These are phyloP conservation scores for Psephotus haematonotus DNA, from an alignment of 2,113 vertebrate species.

Conservation along the genomic window DNA sequence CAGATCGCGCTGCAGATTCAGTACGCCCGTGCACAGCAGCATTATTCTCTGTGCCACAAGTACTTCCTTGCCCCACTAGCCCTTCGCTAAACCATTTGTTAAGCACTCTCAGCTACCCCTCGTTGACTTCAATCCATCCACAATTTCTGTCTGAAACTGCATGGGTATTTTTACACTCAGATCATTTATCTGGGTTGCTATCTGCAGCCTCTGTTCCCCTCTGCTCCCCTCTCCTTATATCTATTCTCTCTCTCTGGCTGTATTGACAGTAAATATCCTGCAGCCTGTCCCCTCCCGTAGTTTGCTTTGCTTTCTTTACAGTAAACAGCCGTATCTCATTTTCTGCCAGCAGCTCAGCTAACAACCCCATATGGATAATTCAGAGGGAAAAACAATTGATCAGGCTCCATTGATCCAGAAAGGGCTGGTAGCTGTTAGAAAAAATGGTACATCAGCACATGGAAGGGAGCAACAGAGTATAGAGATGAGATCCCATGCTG, in stretches of 20 bases:
- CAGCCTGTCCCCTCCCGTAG: constrained; percentile 45
- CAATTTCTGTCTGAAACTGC: not conserved
- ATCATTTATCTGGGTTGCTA: not conserved
- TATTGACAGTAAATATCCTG: constrained; percentile 75
- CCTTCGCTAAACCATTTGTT: not conserved
- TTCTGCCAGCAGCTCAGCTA: constrained; percentile 51
- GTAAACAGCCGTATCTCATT: constrained; percentile 64
- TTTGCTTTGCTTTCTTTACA: constrained; percentile 69
- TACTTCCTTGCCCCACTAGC: not conserved
- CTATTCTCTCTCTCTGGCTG: constrained; percentile 12
- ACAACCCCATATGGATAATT: constrained; percentile 3
- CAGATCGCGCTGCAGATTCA: not conserved
- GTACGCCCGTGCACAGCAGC: not conserved
- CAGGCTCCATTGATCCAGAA: constrained; percentile 28
- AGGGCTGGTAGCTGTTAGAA: not conserved
- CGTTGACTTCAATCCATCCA: not conserved
- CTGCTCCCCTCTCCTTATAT: constrained; percentile 29
- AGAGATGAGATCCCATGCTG: not conserved
- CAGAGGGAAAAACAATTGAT: constrained; percentile 50
- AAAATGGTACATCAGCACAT: not conserved
- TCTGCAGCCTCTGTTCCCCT: not conserved
- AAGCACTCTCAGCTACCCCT: not conserved
- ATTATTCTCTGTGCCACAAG: not conserved
- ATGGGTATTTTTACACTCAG: not conserved
- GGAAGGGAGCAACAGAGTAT: not conserved